Conservation (phyloP, 2,888 invertebrate species). For the Acanthococcus lagerstroemiae region DNA sequence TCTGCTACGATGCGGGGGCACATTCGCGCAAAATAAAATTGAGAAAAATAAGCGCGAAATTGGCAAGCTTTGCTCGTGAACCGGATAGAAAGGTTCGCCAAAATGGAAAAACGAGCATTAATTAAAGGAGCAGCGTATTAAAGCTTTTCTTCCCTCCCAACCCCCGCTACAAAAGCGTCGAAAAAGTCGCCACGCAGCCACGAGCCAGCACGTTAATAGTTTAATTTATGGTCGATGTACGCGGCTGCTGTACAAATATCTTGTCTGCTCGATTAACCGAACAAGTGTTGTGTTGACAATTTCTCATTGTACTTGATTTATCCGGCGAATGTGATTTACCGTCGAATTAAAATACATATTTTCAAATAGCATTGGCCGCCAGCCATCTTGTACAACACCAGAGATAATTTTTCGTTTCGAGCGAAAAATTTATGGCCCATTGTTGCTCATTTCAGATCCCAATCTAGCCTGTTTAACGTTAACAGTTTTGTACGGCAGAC, state of each 20-base stretch:
- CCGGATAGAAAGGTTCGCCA: neutral
- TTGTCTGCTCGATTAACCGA: neutral
- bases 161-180: no score
- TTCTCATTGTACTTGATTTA: neutral
- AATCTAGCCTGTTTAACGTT: neutral
- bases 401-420: no score
- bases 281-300: neutral
- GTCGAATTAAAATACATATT: neutral
- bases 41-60: neutral
- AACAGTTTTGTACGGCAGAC: neutral
- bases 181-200: no score
- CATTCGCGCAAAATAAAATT: neutral
- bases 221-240: no score
- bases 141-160: no score
- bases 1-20: neutral
- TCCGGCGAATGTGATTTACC: neutral
- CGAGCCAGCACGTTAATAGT: no score
- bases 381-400: no score
- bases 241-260: no score
- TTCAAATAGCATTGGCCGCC: neutral
- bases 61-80: neutral
- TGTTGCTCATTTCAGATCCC: neutral
- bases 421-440: neutral
- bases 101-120: neutral
- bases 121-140: neutral